Conservation (phyloP, 2,888 invertebrate genomes). For the Synergus itoensis region DNA sequence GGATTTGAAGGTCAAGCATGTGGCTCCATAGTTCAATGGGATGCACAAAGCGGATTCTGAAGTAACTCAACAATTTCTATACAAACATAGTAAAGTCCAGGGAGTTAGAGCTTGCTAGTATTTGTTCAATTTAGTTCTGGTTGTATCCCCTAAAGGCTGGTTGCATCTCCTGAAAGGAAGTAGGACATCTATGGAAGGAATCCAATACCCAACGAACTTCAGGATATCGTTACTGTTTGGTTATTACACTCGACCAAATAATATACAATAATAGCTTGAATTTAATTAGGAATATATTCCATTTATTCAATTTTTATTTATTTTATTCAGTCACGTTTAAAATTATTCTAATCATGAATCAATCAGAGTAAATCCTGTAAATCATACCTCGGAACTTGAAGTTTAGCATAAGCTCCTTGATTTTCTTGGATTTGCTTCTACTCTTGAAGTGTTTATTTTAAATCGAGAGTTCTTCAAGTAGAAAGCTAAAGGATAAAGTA, state of each 20-base stretch:
- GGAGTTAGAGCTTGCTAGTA: neutral
- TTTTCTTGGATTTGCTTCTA: neutral
- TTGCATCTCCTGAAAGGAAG: neutral
- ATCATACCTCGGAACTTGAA: neutral
- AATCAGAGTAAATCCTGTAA: neutral
- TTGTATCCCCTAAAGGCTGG: neutral
- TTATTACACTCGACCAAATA: neutral
- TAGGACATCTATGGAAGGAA: neutral
- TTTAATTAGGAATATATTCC: too few species aligned
- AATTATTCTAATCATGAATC: too few species aligned
- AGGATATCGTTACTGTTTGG: neutral
- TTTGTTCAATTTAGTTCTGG: neutral
- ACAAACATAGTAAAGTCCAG: neutral
- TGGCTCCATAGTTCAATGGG: neutral
- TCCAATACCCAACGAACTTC: neutral
- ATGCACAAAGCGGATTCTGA: neutral
- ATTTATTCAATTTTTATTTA: too few species aligned
- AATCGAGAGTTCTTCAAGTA: neutral
- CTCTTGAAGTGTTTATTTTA: neutral
- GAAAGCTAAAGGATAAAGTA: neutral
- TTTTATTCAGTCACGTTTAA: too few species aligned
- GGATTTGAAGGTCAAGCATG: neutral
- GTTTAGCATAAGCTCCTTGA: neutral
- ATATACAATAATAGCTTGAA: neutral
- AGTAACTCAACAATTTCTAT: neutral